Conservation (phyloP, 2,888 invertebrate species). For the Amblyjoppa fuscipennis region DNA sequence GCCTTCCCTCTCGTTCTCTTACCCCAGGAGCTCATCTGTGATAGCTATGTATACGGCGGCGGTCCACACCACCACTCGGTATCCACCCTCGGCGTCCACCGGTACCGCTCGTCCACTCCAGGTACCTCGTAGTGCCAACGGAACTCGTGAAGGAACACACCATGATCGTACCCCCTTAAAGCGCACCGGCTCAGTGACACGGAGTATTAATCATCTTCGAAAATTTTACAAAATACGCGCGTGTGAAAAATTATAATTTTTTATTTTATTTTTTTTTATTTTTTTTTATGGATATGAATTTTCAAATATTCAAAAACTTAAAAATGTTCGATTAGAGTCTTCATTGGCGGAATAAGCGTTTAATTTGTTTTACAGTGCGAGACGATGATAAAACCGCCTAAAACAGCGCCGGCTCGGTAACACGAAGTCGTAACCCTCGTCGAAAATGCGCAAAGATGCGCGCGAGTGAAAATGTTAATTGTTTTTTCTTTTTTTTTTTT, state of each 20-base stretch:
- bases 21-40: slow-evolving; percentile 1
- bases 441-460: neutral
- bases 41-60: slow-evolving; percentile 6
- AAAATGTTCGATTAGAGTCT: no score
- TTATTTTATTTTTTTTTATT: neutral
- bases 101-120: slow-evolving; percentile 66
- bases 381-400: slow-evolving; percentile 69
- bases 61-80: slow-evolving; percentile 54
- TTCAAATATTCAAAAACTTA: neutral
- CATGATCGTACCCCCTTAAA: slow-evolving; percentile 67
- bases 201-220: neutral
- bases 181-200: slow-evolving; percentile 23
- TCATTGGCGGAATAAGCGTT: no score
- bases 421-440: slow-evolving; percentile 1
- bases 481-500: neutral
- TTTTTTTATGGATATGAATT: slow-evolving; percentile 4
- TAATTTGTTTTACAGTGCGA: no score
- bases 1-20: slow-evolving; percentile 41
- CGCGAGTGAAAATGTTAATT: neutral
- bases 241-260: neutral
- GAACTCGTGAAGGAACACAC: slow-evolving; percentile 67
- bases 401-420: slow-evolving; percentile 8
- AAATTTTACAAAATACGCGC: neutral
- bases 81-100: slow-evolving; percentile 62
- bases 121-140: slow-evolving; percentile 71